Evolutionary conservation across 2,888 invertebrate species (phyloP).

Genomic region (Malthinus seriepunctatus): DNA sequence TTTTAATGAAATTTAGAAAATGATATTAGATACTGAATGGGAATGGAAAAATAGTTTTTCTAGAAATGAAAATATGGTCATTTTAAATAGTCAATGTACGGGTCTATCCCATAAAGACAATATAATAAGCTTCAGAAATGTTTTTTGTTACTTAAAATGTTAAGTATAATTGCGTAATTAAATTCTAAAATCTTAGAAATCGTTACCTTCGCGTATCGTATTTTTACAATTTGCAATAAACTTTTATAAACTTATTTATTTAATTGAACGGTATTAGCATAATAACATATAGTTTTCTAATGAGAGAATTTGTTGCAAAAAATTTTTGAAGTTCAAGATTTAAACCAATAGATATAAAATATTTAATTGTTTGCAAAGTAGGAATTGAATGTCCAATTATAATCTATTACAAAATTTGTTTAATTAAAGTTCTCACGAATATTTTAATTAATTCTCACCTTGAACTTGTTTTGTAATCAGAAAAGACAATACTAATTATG

Average conservation of each 20-base stretch:
- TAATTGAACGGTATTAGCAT: conserved; percentile 2
- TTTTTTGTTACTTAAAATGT: no score
- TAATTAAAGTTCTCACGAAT: conserved; percentile 19
- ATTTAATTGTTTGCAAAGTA: conserved; percentile 17
- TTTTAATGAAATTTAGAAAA: no score
- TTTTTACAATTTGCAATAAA: not conserved
- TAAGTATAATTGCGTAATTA: no score
- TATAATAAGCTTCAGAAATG: no score
- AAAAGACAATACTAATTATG: not conserved
- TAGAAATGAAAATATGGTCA: no score
- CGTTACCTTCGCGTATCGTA: not conserved
- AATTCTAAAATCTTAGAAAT: no score
- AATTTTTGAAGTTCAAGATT: not conserved
- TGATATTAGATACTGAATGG: no score
- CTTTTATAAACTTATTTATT: conserved; percentile 1
- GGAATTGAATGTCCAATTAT: conserved; percentile 12
- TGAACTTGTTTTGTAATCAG: conserved; percentile 19
- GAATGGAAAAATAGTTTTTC: no score
- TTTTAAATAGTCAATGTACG: no score
- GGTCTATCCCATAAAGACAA: no score
- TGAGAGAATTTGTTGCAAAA: not conserved
- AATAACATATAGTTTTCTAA: conserved; percentile 2
- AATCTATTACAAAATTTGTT: conserved; percentile 11
- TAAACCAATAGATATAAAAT: conserved; percentile 5
- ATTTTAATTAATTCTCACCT: conserved; percentile 13